These are phyloP conservation scores for Gymnobelideus leadbeateri DNA, from an alignment of 2,113 vertebrate genomes.

Conservation along the genomic window DNA sequence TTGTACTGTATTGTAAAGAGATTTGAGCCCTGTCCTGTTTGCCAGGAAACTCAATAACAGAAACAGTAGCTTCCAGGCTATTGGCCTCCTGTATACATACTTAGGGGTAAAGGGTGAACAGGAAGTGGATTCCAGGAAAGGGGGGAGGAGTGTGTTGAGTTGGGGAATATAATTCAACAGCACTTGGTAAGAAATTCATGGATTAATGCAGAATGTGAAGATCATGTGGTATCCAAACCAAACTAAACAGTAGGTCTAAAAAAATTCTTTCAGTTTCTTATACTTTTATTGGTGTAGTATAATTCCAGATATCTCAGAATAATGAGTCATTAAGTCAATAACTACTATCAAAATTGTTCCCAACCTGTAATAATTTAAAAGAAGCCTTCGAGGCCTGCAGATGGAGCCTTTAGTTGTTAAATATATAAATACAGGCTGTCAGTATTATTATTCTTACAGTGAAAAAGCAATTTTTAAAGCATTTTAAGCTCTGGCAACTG, in stretches of 20 bases:
- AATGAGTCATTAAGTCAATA: not conserved
- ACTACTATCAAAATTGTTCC: not conserved
- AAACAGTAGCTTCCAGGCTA: conserved; percentile 68
- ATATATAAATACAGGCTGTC: not conserved
- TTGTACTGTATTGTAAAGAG: conserved; percentile 17
- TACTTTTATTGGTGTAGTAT: conserved; percentile 17
- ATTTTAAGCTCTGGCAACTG: not conserved
- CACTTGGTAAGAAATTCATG: conserved; percentile 83
- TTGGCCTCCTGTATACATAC: conserved; percentile 61
- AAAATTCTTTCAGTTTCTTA: conserved; percentile 69
- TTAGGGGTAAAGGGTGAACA: conserved; percentile 87
- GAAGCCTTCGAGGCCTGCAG: conserved; percentile 14
- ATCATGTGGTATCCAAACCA: conserved; percentile 84
- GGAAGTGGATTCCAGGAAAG: conserved; percentile 84
- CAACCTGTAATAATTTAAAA: conserved; percentile 30
- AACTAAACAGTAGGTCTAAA: conserved; percentile 86
- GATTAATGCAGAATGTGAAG: conserved; percentile 74
- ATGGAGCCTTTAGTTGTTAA: conserved; percentile 29
- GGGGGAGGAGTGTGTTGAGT: conserved; percentile 33
- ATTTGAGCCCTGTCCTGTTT: conserved; percentile 29
- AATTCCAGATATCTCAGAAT: not conserved
- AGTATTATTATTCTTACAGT: not conserved
- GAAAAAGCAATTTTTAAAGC: conserved; percentile 45
- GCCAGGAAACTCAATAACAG: conserved; percentile 28
- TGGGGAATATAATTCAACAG: conserved; percentile 57